phyloP scores from a whole-genome alignment of 92 coral and sea anemone species.

The Porites divaricata region DNA sequence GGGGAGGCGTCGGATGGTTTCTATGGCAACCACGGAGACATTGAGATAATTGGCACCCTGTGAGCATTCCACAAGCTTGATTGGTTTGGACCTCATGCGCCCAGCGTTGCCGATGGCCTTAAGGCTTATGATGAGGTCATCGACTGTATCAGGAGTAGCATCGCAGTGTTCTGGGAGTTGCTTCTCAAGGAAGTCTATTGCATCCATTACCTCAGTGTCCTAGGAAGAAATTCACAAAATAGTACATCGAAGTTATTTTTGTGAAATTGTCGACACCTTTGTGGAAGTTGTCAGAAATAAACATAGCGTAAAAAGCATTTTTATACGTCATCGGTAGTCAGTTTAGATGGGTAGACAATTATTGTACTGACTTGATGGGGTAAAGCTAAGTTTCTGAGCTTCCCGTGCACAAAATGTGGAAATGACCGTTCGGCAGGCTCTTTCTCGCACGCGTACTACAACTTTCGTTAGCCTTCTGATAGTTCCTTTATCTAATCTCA shows the following conservation, averaged over 20 bases:
- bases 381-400: too few species aligned
- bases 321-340: neutral
- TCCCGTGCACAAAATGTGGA: too few species aligned
- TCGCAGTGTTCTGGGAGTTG: slow-evolving; percentile 43
- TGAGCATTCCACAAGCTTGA: slow-evolving; percentile 59
- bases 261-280: neutral
- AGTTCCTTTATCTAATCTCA: neutral
- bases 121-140: slow-evolving; percentile 46
- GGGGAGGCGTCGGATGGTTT: slow-evolving; percentile 54
- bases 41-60: slow-evolving; percentile 64
- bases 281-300: too few species aligned
- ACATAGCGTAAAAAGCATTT: neutral
- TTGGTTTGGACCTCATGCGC: slow-evolving; percentile 35
- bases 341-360: neutral
- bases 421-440: neutral
- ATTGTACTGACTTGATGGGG: neutral
- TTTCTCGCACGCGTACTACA: neutral
- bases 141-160: slow-evolving; percentile 60
- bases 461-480: neutral
- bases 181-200: slow-evolving; percentile 23
- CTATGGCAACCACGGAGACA: slow-evolving; percentile 64
- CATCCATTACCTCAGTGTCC: slow-evolving; percentile 6
- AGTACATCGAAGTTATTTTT: neutral
- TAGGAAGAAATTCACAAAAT: neutral
- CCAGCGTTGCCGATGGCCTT: slow-evolving; percentile 73